A percentile compares a stretch with the other conserved stretches of the same genome.
phyloP scores from a whole-genome alignment of 2,113 vertebrate genomes.

The Phalacrocorax brasilianus region DNA sequence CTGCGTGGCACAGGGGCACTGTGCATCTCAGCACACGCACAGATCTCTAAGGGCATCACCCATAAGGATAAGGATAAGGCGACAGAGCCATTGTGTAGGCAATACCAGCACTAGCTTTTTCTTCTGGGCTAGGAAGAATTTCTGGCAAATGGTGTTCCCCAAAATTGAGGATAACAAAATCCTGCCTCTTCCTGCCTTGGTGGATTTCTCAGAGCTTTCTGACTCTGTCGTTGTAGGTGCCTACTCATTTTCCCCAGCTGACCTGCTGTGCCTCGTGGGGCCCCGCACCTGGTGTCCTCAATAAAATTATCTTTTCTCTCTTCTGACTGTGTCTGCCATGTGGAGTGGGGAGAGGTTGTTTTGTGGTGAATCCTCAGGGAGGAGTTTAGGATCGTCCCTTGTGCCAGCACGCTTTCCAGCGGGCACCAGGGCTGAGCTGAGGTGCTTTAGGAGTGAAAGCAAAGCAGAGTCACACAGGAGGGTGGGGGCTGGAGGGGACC shows the following conservation, averaged over 20 bases:
- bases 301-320: neutral
- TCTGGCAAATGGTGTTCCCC: neutral
- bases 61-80: no score
- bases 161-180: neutral
- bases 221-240: neutral
- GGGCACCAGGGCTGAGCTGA: neutral
- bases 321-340: neutral
- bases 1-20: neutral
- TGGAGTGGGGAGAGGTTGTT: neutral
- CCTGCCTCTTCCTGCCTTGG: neutral
- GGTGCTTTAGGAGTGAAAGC: neutral
- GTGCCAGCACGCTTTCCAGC: neutral
- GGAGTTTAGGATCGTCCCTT: neutral
- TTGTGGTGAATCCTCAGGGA: neutral
- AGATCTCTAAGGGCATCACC: neutral
- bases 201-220: neutral
- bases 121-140: neutral
- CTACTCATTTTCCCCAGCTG: neutral
- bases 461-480: no score
- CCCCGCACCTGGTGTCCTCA: neutral
- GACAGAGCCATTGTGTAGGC: neutral
- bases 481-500: no score
- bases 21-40: rapidly evolving
- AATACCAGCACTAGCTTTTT: neutral
- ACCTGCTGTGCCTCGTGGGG: neutral